Evolutionary conservation across 1,140 invertebrate genomes (phyloP), one percentile per base, ranked within the genome.

Genomic region (Pseudomyrmex dendroicus): DNA sequence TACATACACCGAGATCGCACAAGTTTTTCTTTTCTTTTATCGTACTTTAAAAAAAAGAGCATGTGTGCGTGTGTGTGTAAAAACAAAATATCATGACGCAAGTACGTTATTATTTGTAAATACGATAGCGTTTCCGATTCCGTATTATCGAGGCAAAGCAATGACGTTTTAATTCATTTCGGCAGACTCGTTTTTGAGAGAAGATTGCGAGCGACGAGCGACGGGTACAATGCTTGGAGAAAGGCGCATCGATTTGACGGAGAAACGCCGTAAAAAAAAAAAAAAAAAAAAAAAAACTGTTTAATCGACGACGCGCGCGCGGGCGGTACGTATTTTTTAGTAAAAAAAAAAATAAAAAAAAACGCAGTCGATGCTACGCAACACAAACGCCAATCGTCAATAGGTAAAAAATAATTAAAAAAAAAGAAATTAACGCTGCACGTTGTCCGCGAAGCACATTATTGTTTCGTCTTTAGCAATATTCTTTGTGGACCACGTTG

Each of bases 21-120:
- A 89, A 89, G 86, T 88, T 84, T 84, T 87, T 46, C 48, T 84
- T 70, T 82, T 84, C 70, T 83, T 85, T 83, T 80, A 80, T 59
- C 13, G 44, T 46, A 85, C 78, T 86, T 86, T 85, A 85, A 78
- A 83, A 73, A 84, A 72, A 74, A 74, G 64, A 61, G 17, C 56
- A 78, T 87, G 72, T 61, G 9, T 64, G 59, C 56, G 56, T 70
- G 2, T 12, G 12, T 57, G 73, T 80, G 56, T 78, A 74, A 73
- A 68, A 64, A 72, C 73, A 66, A 78, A 62, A 84, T 72, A 61
- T 66, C 54, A 48, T 59, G 62, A 63, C 62, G 73, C 67, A 77
- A 74, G 67, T 86, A 67, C 48, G 13, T 62, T 82, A 73, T 84
- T 76, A 73, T 87, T 84, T 87, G 85, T 84, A 87, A 84, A 86